Conservation (phyloP, 2,888 invertebrate species). For the Drosophila tripunctata region DNA sequence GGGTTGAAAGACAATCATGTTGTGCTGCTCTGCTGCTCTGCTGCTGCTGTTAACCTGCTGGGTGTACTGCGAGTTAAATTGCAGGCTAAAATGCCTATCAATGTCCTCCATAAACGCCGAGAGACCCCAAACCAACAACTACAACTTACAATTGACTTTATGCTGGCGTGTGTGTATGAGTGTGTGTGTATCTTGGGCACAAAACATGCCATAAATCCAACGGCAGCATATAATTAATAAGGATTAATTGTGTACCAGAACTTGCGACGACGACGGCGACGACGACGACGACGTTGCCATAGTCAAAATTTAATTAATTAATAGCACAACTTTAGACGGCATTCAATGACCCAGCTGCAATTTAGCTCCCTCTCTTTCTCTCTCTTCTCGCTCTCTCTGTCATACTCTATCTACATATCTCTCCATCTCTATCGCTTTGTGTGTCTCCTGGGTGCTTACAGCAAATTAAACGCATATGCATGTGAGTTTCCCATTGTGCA, state of each 20-base stretch:
- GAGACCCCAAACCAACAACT: conserved; percentile 20
- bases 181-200: conserved; percentile 51
- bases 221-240: conserved; percentile 77
- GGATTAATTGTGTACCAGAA: conserved; percentile 79
- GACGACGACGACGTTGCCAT: conserved; percentile 26
- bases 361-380: background rate
- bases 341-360: conserved; percentile 23
- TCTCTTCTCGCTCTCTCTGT: too few relatives aligned
- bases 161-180: conserved; percentile 18
- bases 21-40: conserved; percentile 9
- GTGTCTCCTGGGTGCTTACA: background rate
- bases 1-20: background rate
- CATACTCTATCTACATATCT: background rate
- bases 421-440: background rate
- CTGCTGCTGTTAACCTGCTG: conserved; percentile 36
- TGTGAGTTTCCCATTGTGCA: conserved; percentile 3
- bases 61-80: conserved; percentile 15
- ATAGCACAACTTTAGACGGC: conserved; percentile 70
- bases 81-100: conserved; percentile 41
- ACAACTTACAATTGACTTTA: conserved; percentile 58
- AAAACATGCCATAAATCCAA: conserved; percentile 77
- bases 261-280: conserved; percentile 46
- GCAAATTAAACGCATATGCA: conserved; percentile 25
- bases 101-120: conserved; percentile 39
- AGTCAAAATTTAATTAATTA: conserved; percentile 78